phyloP scores from a whole-genome alignment of 1,140 invertebrate genomes.

The Chironomus tepperi region DNA sequence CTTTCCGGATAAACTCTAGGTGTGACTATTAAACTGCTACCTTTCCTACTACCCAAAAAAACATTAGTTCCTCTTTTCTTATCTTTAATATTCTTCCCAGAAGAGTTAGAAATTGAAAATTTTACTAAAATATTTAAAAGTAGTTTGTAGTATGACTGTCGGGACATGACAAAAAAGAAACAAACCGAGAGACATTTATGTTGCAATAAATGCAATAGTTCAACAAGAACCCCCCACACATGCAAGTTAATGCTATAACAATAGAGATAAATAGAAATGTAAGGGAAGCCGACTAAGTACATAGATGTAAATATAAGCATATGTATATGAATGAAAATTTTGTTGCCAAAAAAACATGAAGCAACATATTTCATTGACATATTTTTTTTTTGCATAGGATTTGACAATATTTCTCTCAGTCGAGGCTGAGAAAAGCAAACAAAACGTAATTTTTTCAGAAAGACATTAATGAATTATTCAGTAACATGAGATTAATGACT shows the following conservation, averaged over 20 bases:
- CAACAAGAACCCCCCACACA: background rate
- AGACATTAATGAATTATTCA: slow-evolving; percentile 22
- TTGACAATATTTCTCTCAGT: background rate
- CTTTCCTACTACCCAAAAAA: too few species aligned
- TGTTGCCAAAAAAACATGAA: background rate
- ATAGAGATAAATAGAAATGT: background rate
- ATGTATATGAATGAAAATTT: background rate
- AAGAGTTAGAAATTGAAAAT: too few species aligned
- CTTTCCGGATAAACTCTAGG: too few species aligned
- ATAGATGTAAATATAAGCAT: background rate
- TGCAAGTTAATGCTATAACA: slow-evolving; percentile 11
- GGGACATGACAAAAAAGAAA: too few species aligned
- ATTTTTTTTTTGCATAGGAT: slow-evolving; percentile 17
- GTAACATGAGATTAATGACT: slow-evolving; percentile 23
- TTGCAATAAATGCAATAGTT: slow-evolving; percentile 6
- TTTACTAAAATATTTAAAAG: too few species aligned
- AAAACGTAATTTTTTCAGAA: background rate
- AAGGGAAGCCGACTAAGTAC: background rate
- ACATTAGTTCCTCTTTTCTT: too few species aligned
- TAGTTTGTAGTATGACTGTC: too few species aligned
- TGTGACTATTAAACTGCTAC: too few species aligned
- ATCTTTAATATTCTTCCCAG: too few species aligned
- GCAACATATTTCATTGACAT: slow-evolving; percentile 23
- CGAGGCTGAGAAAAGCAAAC: background rate
- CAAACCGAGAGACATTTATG: background rate